Conservation (phyloP, 2,797 vertebrate genomes). For the Rhadinocentrus ornatus region DNA sequence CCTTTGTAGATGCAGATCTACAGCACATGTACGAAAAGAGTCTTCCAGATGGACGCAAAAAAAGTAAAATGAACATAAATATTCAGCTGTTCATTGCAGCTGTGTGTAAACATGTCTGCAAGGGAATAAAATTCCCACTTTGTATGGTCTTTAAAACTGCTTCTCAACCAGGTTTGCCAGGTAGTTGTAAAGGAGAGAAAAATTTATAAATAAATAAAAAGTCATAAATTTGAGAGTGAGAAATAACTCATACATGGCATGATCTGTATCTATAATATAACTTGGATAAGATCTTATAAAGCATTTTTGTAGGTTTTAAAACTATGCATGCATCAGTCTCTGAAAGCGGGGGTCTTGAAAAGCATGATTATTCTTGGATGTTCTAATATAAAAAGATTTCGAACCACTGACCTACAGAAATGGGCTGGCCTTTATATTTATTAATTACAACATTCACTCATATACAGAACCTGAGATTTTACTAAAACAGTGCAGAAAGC, state of each 20-base stretch:
- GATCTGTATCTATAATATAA: background rate
- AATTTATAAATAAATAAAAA: no score
- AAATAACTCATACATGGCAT: background rate
- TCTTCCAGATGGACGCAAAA: background rate
- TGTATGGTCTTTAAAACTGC: background rate
- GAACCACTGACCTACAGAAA: background rate
- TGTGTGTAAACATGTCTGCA: background rate
- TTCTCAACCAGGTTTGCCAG: background rate
- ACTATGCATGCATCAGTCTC: background rate
- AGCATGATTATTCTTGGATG: background rate
- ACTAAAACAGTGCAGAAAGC: background rate
- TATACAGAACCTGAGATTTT: background rate
- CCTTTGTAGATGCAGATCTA: background rate
- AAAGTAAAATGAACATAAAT: background rate
- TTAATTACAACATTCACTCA: background rate
- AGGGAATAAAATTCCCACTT: background rate
- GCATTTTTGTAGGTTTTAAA: background rate
- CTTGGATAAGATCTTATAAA: background rate
- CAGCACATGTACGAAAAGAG: background rate
- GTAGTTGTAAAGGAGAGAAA: background rate
- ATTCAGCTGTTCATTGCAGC: background rate
- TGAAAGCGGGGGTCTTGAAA: no score
- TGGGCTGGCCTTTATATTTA: background rate
- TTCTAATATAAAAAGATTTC: background rate
- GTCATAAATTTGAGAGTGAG: background rate